Evolutionary conservation across 1,140 invertebrate genomes (phyloP), one percentile per base, ranked within the genome.

Genomic region (Colletes latitarsis): DNA sequence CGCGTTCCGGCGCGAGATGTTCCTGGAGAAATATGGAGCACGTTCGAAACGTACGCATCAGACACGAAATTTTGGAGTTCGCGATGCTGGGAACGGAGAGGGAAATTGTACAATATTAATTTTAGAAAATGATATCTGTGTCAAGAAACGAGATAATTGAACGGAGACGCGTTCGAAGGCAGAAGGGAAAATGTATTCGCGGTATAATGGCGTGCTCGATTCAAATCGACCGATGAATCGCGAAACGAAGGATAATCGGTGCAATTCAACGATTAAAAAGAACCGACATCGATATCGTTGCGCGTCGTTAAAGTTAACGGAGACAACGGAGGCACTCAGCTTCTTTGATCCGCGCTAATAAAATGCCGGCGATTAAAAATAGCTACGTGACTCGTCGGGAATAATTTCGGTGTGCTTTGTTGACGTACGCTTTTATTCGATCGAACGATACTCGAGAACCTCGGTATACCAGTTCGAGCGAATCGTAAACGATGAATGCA

Each of bases 291-390:
- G 68, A 78, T 30, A 30, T 64, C 77, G 49, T 64, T 49, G 5
- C 8, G 10, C 60, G 69, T 79, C 69, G 57, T 79, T 79, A 73
- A 41, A 39, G 63, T 73, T 39, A 30, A 30, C 77, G 8, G 21
- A 49, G 60, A 64, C 64, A 46, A 19, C 60, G 17, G 6, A 53
- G 30, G 6, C 69, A 43, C 49, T 63, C 58, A n/a, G 55, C 41
- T 5, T 19, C 67, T 72, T 79, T 63, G 77, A 79, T 57, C 52
- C 30, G 17, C 15, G 75, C 75, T 77, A 77, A 77, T 70, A 71
- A 77, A 77, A 70, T 19, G 46, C 39, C 17, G 21, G 4, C 43
- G 75, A 62, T 43, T 71, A 62, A 77, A 70, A 71, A 71, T 77
- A 71, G 30, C 75, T 9, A 4, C 3, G 62, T 43, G 14, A n/a